Evolutionary conservation across 1,140 invertebrate species (phyloP).

Genomic region (Diorhabda carinulata): DNA sequence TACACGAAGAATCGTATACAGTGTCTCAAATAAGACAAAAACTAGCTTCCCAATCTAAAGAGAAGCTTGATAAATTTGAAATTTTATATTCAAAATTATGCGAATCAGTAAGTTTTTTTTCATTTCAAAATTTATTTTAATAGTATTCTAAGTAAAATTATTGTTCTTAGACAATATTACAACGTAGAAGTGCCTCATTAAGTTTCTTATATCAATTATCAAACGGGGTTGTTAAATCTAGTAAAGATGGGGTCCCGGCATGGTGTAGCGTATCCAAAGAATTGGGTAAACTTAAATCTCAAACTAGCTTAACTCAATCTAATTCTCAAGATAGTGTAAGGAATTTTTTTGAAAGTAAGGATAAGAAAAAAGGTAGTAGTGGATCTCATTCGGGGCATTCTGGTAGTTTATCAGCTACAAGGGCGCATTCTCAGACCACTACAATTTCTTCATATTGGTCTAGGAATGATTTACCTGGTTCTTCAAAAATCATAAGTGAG

Average conservation of each 20-base stretch:
- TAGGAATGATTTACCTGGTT: conserved; percentile 27
- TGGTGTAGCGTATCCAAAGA: conserved; percentile 18
- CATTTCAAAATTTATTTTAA: conserved; percentile 1
- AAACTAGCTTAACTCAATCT: conserved; percentile 13
- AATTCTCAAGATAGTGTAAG: conserved; percentile 24
- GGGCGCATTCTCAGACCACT: conserved; percentile 29
- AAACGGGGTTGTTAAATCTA: conserved; percentile 7
- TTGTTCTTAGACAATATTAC: conserved; percentile 16
- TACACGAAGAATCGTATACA: conserved; percentile 36
- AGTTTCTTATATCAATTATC: conserved; percentile 28
- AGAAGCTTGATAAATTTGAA: conserved; percentile 40
- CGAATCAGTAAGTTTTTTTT: conserved; percentile 38
- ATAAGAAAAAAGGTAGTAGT: conserved; percentile 25
- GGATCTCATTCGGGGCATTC: conserved; percentile 13
- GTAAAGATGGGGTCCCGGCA: conserved; percentile 1
- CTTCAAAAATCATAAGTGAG: conserved; percentile 25
- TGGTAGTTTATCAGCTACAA: conserved; percentile 7
- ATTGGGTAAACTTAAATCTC: conserved; percentile 18
- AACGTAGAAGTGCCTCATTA: conserved; percentile 20
- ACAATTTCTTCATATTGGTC: conserved; percentile 31
- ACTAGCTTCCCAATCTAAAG: conserved; percentile 28
- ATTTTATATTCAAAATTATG: conserved; percentile 38
- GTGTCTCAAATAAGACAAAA: conserved; percentile 34
- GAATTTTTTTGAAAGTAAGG: conserved; percentile 23
- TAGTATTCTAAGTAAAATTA: neutral